Evolutionary conservation across 1,140 invertebrate species (phyloP).

Genomic region (Rhyzopertha dominica): DNA sequence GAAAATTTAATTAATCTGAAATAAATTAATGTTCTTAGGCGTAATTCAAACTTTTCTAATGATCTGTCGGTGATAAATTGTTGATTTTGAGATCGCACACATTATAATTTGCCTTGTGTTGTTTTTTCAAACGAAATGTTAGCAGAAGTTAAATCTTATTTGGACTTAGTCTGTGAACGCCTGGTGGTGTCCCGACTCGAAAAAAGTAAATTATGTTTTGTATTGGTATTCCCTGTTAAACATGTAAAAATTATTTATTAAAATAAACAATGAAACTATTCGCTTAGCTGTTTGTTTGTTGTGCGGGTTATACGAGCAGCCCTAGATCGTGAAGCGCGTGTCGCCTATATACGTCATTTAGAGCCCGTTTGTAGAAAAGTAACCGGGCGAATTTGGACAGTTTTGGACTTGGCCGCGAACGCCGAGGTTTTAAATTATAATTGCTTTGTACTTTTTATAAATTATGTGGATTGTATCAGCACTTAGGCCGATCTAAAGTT

Average conservation of each 20-base stretch:
- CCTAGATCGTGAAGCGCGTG: constrained; percentile 21
- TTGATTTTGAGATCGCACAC: not conserved
- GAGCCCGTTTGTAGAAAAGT: constrained; percentile 1
- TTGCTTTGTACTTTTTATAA: constrained; percentile 46
- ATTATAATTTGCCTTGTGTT: not conserved
- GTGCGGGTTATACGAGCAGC: constrained; percentile 19
- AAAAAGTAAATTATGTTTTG: constrained; percentile 27
- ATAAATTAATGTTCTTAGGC: too few relatives aligned
- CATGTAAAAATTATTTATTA: constrained; percentile 39
- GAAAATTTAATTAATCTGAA: too few relatives aligned
- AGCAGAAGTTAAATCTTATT: not conserved
- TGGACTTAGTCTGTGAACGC: constrained; percentile 2
- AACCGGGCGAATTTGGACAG: not conserved
- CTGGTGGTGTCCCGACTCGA: constrained; percentile 6
- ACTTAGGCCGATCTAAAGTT: constrained; percentile 39
- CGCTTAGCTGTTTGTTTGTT: constrained; percentile 36
- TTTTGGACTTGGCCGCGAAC: constrained; percentile 12
- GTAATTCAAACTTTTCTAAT: too few relatives aligned
- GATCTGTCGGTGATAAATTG: too few relatives aligned
- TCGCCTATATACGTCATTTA: not conserved
- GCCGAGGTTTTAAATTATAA: constrained; percentile 26
- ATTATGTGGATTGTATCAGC: constrained; percentile 38
- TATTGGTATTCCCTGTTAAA: constrained; percentile 41
- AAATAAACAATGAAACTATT: constrained; percentile 33
- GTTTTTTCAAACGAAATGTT: not conserved